Conservation (phyloP, 2,888 invertebrate genomes). For the Heteromurus nitidus region DNA sequence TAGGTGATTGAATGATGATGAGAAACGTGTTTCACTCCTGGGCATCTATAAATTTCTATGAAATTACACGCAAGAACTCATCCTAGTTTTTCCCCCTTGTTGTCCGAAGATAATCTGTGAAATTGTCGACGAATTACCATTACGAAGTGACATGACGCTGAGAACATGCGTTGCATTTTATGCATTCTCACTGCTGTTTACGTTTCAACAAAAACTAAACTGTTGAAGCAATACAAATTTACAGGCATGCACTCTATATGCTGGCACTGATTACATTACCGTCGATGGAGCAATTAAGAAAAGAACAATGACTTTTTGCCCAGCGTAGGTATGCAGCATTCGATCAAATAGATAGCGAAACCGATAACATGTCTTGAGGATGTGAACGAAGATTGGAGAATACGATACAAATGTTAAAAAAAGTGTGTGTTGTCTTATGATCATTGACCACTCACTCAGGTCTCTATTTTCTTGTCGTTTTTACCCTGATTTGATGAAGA, state of each 20-base stretch:
- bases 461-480: not conserved
- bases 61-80: not conserved
- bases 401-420: constrained; percentile 22
- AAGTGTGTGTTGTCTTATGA: not conserved
- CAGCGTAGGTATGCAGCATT: constrained; percentile 56
- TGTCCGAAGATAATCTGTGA: not conserved
- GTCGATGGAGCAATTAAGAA: constrained; percentile 60
- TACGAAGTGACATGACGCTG: not conserved
- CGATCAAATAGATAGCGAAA: constrained; percentile 33
- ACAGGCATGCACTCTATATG: not conserved
- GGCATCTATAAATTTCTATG: constrained; percentile 2
- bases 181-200: too few species aligned
- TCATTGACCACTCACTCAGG: constrained; percentile 28
- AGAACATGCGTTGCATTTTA: not conserved
- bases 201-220: not conserved
- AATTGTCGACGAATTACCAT: constrained; percentile 2
- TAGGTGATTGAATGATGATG: constrained; percentile 25
- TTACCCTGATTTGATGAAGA: constrained; percentile 17
- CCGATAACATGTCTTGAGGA: constrained; percentile 43
- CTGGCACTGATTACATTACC: not conserved
- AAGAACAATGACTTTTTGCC: constrained; percentile 62
- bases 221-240: not conserved
- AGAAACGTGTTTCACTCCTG: constrained; percentile 43
- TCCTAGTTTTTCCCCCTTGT: not conserved
- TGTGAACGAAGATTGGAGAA: constrained; percentile 49